A percentile compares a stretch with the other conserved stretches of the same genome.
These are phyloP conservation scores for Clarias magur DNA, from an alignment of 2,113 vertebrate genomes.

Conservation along the genomic window DNA sequence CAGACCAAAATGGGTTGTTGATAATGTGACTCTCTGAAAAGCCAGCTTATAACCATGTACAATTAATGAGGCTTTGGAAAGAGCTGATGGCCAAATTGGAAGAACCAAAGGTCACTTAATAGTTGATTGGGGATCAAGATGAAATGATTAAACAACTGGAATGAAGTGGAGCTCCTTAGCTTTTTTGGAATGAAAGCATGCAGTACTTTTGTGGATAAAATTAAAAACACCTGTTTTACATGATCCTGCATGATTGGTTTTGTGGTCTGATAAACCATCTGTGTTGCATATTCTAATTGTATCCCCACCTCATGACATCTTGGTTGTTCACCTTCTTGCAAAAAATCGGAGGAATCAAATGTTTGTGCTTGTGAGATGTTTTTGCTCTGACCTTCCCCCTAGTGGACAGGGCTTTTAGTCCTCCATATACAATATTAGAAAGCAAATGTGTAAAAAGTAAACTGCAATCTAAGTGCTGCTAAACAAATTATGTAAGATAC, in stretches of 20 bases:
- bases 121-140: neutral
- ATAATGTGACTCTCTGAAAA: constrained; percentile 64
- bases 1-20: constrained; percentile 65
- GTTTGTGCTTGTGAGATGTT: neutral
- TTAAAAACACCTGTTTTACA: neutral
- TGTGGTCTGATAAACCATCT: neutral
- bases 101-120: neutral
- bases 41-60: neutral
- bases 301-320: neutral
- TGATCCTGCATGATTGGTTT: neutral
- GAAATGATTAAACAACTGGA: neutral
- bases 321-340: neutral
- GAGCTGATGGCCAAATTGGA: neutral
- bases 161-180: neutral
- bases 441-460: neutral
- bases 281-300: neutral
- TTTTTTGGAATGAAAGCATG: neutral
- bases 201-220: neutral
- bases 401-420: neutral
- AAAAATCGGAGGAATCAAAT: neutral
- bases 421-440: neutral
- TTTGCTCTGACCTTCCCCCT: neutral
- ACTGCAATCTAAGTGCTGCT: neutral
- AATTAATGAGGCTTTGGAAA: neutral
- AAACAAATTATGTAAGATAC: neutral